Percentiles rank a stretch among this genome's conserved stretches.
Conservation (phyloP, 2,797 vertebrate species). For the Myotis vivesi region DNA sequence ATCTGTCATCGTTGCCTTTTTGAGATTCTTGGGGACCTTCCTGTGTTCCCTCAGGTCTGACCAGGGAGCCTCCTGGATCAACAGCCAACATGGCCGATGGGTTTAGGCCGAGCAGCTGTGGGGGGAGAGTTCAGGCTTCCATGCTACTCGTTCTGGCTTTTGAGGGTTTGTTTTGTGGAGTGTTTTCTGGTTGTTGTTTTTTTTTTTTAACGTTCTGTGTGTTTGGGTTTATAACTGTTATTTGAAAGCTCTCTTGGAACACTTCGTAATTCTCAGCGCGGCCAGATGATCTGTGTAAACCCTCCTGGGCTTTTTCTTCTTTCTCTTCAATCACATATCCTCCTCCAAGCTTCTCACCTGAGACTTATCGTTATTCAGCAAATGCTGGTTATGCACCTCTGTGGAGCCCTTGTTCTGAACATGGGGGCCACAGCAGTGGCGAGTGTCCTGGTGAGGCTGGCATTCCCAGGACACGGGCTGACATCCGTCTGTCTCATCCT, state of each 20-base stretch:
- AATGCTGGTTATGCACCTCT: background rate
- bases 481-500: background rate
- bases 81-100: accelerated
- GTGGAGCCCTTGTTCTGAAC: background rate
- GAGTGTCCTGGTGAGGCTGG: background rate
- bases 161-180: background rate
- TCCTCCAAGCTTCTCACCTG: background rate
- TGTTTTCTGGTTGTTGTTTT: background rate
- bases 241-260: background rate
- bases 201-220: background rate
- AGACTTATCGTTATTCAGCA: background rate
- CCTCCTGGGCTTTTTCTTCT: background rate
- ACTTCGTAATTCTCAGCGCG: background rate
- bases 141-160: accelerated
- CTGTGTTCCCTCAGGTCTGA: background rate
- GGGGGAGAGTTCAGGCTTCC: too few relatives aligned
- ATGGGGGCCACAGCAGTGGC: background rate
- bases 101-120: background rate
- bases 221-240: background rate
- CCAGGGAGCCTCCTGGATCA: background rate
- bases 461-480: too few relatives aligned
- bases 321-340: background rate
- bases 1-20: background rate
- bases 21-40: background rate
- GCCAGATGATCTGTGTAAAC: background rate